These are phyloP conservation scores for Amazona guildingii DNA, from an alignment of 2,113 vertebrate species.

Conservation along the genomic window DNA sequence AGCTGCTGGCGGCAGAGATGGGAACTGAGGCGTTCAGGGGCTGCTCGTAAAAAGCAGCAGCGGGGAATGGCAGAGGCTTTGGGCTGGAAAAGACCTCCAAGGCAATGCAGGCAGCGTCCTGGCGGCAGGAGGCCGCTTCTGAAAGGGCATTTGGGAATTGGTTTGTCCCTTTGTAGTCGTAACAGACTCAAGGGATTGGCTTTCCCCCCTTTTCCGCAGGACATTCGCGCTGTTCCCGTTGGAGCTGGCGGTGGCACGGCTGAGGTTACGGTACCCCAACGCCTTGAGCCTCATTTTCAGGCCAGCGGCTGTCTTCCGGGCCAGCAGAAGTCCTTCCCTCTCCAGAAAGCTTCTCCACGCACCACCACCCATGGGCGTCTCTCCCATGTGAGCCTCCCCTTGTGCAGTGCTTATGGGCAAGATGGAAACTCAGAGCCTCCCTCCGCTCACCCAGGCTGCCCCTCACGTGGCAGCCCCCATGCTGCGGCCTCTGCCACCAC, in stretches of 20 bases:
- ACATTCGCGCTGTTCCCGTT: accelerated
- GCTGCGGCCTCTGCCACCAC: background rate
- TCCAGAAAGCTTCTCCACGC: background rate
- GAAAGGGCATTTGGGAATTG: background rate
- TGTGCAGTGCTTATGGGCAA: background rate
- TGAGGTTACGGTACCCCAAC: accelerated
- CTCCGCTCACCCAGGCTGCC: background rate
- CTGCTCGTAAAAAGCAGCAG: background rate
- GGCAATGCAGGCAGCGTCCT: background rate
- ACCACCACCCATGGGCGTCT: accelerated
- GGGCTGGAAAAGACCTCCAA: background rate
- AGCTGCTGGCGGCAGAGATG: accelerated
- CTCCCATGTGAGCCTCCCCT: accelerated
- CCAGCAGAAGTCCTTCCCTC: background rate
- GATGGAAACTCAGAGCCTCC: background rate
- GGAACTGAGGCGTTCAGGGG: background rate
- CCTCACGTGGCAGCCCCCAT: background rate
- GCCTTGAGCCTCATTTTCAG: background rate
- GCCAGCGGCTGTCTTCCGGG: background rate
- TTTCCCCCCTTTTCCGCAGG: background rate
- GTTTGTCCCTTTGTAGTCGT: accelerated
- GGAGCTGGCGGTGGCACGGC: background rate
- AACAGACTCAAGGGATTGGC: background rate
- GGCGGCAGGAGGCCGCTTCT: background rate
- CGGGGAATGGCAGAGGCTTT: background rate